A percentile compares a stretch with the other conserved stretches of the same genome.
Conservation (phyloP, 2,113 vertebrate species). For the Pogonocichla stellata region DNA sequence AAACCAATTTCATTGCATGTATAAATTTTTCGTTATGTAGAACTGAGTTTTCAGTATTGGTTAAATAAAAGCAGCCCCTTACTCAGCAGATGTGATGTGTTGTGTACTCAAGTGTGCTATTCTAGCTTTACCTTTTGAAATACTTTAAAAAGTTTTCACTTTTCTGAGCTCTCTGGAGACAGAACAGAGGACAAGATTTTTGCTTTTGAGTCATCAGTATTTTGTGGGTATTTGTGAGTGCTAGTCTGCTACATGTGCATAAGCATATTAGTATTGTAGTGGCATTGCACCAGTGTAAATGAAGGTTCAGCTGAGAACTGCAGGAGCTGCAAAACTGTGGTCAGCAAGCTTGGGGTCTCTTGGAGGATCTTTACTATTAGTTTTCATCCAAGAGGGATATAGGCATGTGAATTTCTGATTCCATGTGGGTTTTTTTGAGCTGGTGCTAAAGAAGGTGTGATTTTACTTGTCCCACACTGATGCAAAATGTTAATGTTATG, state of each 20-base stretch:
- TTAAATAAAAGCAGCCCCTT: background rate
- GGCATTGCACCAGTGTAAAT: background rate
- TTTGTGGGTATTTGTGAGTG: background rate
- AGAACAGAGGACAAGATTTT: background rate
- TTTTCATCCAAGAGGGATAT: background rate
- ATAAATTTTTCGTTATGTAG: background rate
- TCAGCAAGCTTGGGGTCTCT: fast-evolving
- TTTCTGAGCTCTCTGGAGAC: background rate
- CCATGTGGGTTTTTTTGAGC: background rate
- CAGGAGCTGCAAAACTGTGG: background rate
- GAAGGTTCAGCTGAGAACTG: background rate
- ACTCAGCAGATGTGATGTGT: background rate
- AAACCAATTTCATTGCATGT: background rate
- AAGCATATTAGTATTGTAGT: background rate
- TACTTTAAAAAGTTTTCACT: background rate
- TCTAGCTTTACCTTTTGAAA: background rate
- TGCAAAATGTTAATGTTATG: background rate
- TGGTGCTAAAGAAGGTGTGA: background rate
- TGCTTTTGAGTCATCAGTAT: background rate
- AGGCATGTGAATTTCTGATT: background rate
- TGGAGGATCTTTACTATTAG: background rate
- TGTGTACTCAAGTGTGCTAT: background rate
- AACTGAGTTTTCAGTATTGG: background rate
- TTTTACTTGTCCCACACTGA: background rate
- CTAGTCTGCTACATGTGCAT: background rate